These are phyloP conservation scores for Diceros bicornis DNA, from an alignment of 2,797 vertebrate species.

Conservation along the genomic window DNA sequence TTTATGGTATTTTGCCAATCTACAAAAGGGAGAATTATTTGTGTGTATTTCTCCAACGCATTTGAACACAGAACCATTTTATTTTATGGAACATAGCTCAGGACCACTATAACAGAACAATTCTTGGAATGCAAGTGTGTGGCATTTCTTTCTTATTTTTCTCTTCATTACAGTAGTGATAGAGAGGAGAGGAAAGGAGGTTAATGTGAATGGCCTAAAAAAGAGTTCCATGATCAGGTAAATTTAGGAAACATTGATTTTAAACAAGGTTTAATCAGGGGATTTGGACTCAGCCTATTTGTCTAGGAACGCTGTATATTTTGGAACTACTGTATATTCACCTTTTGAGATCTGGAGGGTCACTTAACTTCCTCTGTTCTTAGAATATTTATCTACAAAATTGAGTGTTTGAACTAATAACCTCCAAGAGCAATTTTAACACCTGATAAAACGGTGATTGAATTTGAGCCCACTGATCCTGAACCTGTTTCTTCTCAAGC, in stretches of 20 bases:
- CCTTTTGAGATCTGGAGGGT: not conserved
- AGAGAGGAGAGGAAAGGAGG: not conserved
- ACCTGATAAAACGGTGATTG: not conserved
- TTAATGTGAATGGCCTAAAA: not conserved
- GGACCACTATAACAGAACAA: not conserved
- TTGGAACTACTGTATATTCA: not conserved
- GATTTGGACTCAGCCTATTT: not conserved
- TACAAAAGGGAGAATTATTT: not conserved
- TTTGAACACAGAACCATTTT: not conserved
- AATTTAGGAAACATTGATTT: not conserved
- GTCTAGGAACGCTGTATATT: not conserved
- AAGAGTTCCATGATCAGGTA: not conserved
- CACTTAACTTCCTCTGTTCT: not conserved
- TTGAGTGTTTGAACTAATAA: not conserved
- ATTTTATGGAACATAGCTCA: not conserved
- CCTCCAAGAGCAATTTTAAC: not conserved
- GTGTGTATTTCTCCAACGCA: not conserved
- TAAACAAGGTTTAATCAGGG: not conserved
- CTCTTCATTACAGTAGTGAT: not conserved
- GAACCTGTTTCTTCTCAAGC: not conserved
- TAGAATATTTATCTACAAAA: not conserved
- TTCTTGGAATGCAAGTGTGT: not conserved
- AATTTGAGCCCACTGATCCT: not conserved
- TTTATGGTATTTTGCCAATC: not conserved
- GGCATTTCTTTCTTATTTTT: not conserved